Base-by-base conservation (phyloP, 2,113 vertebrate species). In the Eidolon helvum region DNA sequence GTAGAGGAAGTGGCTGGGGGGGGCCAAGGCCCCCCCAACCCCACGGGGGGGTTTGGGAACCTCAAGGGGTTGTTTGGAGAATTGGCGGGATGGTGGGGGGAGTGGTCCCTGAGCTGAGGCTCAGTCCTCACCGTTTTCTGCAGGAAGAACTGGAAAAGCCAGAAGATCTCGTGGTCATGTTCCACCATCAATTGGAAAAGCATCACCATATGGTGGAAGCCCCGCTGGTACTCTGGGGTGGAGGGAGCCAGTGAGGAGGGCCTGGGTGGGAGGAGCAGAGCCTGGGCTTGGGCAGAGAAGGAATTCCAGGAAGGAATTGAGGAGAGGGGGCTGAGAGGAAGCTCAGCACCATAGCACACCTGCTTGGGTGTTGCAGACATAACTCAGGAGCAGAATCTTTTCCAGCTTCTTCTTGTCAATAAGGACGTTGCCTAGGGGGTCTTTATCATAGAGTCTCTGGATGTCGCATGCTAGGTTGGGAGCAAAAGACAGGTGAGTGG, bases 141-240 rank as follows among this genome's bases (percentile, higher is more conserved):
- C 38, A 97, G 94, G 40, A 98, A 98, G 90, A 98, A 98, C 50
- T 97, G 98, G 88, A 98, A 98, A 14, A 98, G 90, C 97, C 98
- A 98, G 85, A 95, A 98, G 86, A 92, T 92, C 66, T 98, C 96
- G 0, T 96, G 85, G 19, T 98, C 97, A 2, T 93, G 91, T 63
- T 97, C 53, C 0, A 94, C 95, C 75, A 97, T 97, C 65, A 98
- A 66, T 43, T 92, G 89, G 87, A 98, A 98, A 18, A 98, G 95
- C 91, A 98, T 94, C 83, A 97, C 93, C 97, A 98, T 98, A 90
- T 98, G 96, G 0, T 95, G 95, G 94, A 98, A 98, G 35, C 98
- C 98, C 71, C 95, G 96, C 87, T 98, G 97, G 68, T 98, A 97
- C 75, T 97, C 98, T 98, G 90, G 2, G 8, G 57, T 18, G 22